Evolutionary conservation across 2,888 invertebrate genomes (phyloP).

Genomic region (Eristalinus sepulchralis): DNA sequence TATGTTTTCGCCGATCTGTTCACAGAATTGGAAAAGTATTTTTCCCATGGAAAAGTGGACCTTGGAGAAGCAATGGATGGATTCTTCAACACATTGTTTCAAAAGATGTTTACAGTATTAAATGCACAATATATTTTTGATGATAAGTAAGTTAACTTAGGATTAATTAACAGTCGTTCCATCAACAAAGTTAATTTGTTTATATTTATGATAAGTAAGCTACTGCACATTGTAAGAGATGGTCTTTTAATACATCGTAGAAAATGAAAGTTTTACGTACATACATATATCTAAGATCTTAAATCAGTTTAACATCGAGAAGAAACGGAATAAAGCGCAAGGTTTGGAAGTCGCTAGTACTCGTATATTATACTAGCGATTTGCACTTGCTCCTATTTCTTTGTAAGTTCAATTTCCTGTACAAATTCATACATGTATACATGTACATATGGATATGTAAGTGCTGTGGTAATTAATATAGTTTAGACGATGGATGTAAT

Average conservation of each 20-base stretch:
- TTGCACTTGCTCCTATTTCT: no score
- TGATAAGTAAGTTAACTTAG: conserved; percentile 85
- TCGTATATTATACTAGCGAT: no score
- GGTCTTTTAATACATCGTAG: conserved; percentile 21
- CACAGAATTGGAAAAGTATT: conserved; percentile 93
- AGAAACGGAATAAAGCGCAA: conserved; percentile 54
- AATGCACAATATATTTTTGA: conserved; percentile 96
- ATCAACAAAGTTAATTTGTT: neutral
- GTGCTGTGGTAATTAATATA: no score
- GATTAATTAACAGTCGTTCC: neutral
- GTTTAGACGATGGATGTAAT: no score
- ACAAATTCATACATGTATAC: no score
- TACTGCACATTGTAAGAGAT: neutral
- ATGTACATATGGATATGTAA: no score
- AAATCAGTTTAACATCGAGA: neutral
- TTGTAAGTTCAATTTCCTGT: no score
- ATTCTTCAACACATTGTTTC: conserved; percentile 95
- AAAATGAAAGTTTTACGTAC: conserved; percentile 39
- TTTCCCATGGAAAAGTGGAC: conserved; percentile 91
- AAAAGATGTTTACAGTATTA: conserved; percentile 97
- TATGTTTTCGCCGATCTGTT: conserved; percentile 96
- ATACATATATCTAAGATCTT: no score
- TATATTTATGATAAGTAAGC: neutral
- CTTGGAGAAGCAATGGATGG: conserved; percentile 93
- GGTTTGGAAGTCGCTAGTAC: no score